Conservation (phyloP, 2,888 invertebrate species). For the Poecilobothrus nobilitatus region DNA sequence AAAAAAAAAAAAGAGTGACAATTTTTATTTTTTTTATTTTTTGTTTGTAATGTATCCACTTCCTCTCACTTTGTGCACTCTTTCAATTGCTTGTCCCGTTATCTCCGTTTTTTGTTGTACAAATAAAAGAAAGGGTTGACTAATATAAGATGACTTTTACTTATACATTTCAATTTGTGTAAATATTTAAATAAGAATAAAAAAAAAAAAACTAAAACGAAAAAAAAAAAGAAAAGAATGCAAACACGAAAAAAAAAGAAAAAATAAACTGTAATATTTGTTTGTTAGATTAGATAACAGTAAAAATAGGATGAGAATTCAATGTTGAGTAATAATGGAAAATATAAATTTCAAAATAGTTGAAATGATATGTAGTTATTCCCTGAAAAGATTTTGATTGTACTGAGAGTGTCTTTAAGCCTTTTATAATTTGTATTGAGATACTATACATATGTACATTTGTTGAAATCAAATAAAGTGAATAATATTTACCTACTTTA, state of each 20-base stretch:
- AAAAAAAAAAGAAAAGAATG: background rate
- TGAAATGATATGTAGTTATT: too few relatives aligned
- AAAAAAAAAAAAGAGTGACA: background rate
- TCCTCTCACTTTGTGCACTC: background rate
- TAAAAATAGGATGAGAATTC: background rate
- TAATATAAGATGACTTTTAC: background rate
- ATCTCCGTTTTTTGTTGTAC: background rate
- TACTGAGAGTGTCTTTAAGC: too few relatives aligned
- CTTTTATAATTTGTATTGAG: too few relatives aligned
- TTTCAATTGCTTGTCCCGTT: background rate
- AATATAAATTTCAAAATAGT: too few relatives aligned
- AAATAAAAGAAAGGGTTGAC: background rate
- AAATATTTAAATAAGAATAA: conserved; percentile 1
- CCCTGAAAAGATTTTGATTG: too few relatives aligned
- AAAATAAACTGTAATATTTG: background rate
- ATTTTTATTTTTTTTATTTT: background rate
- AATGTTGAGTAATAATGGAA: background rate
- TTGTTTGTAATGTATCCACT: too few relatives aligned
- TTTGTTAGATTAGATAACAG: conserved; percentile 3
- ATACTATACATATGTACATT: too few relatives aligned
- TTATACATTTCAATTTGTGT: background rate
- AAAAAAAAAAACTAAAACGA: background rate
- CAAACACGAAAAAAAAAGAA: background rate
- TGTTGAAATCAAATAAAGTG: too few relatives aligned
- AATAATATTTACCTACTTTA: too few relatives aligned